Evolutionary conservation across 1,140 invertebrate species (phyloP), one percentile per base, ranked within the genome.

Genomic region (Drosophila azteca): DNA sequence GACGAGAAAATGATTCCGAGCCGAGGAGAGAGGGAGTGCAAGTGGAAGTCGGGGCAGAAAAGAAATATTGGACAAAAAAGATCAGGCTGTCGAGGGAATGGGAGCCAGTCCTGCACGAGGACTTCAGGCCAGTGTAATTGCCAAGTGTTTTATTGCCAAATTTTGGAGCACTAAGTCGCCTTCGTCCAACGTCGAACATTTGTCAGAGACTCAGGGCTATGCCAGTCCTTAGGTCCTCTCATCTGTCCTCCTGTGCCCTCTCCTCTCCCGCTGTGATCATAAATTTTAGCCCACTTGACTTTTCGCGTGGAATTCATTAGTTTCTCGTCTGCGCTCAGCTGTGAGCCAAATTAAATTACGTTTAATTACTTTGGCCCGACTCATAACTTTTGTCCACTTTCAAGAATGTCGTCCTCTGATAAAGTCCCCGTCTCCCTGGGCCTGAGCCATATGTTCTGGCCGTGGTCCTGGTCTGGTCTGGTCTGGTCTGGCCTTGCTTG

Each of bases 71-170:
- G 44, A 44, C 26, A 13, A 52, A 31, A 24, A n/a, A 6, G 46
- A 5, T 6, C 9, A 17, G 17, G 26, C 20, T 13, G 17, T 13
- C 3, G 8, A 3, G 17, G 4, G 13, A 20, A 9, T 4, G 13
- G 41, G 50, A 20, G 3, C 35, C 35, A 39, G 45, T 29, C 41
- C 35, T 53, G 46, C 50, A 29, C 62, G 41, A 20, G 15, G 58
- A 60, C 68, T 46, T 44, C 26, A 24, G 52, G 35, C 17, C 65
- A 43, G 67, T 73, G 83, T 88, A 88, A 88, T 88, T 88, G 83
- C 76, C 79, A 70, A 88, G 83, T 89, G 83, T 89, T 88, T 88
- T 88, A 88, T 88, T 77, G 79, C 84, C 83, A 88, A 88, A 88
- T 88, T 89, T 88, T 66, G 70, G 64, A 77, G 68, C 76, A 64